Evolutionary conservation across 2,113 vertebrate species (phyloP).

Genomic region (Paralichthys olivaceus): DNA sequence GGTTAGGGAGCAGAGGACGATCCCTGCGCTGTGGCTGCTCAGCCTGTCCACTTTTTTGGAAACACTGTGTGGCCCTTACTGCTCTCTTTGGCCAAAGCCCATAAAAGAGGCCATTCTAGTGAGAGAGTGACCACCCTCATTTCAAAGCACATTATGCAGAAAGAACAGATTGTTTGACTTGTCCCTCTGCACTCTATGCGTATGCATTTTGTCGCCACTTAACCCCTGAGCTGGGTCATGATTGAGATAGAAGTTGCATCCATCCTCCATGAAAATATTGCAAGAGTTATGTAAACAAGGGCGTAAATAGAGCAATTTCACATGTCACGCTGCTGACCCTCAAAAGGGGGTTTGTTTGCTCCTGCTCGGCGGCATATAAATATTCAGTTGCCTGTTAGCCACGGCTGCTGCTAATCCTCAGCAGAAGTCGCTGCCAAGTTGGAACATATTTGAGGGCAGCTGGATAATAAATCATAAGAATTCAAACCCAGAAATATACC

Average conservation of each 20-base stretch:
- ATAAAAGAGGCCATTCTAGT: constrained; percentile 40
- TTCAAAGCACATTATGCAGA: constrained; percentile 51
- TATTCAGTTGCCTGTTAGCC: constrained; percentile 74
- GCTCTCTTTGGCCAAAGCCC: constrained; percentile 19
- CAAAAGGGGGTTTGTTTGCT: constrained; percentile 56
- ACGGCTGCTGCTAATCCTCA: constrained; percentile 69
- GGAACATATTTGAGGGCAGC: constrained; percentile 65
- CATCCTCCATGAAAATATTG: constrained; percentile 50
- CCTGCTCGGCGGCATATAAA: constrained; percentile 65
- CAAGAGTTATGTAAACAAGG: constrained; percentile 58
- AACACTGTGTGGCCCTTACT: constrained; percentile 34
- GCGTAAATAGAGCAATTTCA: constrained; percentile 61
- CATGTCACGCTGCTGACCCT: constrained; percentile 52
- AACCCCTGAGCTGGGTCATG: constrained; percentile 52
- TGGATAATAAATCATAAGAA: constrained; percentile 63
- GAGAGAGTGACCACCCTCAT: constrained; percentile 51
- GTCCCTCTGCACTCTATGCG: constrained; percentile 48
- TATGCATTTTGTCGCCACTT: constrained; percentile 62
- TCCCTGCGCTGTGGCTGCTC: constrained; percentile 26
- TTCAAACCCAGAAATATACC: constrained; percentile 59
- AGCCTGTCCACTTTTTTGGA: constrained; percentile 51
- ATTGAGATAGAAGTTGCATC: constrained; percentile 54
- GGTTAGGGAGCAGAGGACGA: constrained; percentile 58
- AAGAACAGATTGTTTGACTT: constrained; percentile 49
- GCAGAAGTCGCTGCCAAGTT: constrained; percentile 57